A percentile compares a stretch with the other conserved stretches of the same genome.
phyloP scores from a whole-genome alignment of 2,888 invertebrate genomes.

The Drosophila antonietae region DNA sequence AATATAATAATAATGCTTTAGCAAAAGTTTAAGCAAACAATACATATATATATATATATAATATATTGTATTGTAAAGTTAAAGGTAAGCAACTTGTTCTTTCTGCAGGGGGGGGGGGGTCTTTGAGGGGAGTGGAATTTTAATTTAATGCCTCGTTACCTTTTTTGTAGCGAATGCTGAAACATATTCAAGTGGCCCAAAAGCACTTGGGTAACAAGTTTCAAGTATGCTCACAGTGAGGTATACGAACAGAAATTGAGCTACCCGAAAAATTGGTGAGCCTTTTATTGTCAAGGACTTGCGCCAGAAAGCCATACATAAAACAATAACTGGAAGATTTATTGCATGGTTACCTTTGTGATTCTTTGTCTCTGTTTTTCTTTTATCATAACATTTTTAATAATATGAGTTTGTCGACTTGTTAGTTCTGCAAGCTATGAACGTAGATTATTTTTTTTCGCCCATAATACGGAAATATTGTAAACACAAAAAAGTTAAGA shows the following conservation, averaged over 20 bases:
- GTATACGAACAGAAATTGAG: constrained; percentile 43
- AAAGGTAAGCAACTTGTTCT: constrained; percentile 31
- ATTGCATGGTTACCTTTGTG: constrained; percentile 52
- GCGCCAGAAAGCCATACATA: constrained; percentile 43
- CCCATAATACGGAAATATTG: constrained; percentile 1
- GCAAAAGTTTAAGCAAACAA: constrained; percentile 52
- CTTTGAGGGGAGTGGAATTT: constrained; percentile 27
- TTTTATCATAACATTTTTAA: constrained; percentile 30
- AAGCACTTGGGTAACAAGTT: constrained; percentile 57
- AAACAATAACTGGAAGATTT: constrained; percentile 73
- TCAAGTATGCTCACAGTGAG: constrained; percentile 52
- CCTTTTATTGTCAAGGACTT: constrained; percentile 64
- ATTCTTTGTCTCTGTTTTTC: constrained; percentile 9
- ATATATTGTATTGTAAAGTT: constrained; percentile 11
- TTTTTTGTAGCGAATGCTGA: constrained; percentile 58
- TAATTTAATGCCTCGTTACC: constrained; percentile 78
- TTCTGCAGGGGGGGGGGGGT: background rate
- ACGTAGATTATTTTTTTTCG: background rate
- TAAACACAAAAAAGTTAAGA: background rate
- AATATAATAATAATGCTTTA: constrained; percentile 63
- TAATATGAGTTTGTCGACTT: constrained; percentile 29
- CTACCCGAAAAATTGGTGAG: constrained; percentile 9
- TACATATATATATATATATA: constrained; percentile 10
- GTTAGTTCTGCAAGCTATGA: background rate
- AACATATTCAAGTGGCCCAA: constrained; percentile 63